Conservation (phyloP, 1,140 invertebrate species). For the Ostrea edulis region DNA sequence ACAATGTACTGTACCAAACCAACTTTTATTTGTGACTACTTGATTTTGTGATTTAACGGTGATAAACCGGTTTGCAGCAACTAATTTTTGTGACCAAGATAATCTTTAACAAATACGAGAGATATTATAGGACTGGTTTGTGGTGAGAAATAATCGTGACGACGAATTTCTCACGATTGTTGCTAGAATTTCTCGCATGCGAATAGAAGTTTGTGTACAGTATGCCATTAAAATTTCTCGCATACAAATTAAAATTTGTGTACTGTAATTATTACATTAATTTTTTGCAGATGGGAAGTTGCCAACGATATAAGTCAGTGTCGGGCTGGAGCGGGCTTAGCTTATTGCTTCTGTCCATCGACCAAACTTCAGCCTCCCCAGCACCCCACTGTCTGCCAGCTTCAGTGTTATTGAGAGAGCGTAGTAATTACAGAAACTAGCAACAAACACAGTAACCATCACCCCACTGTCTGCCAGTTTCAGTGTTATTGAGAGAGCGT, state of each 20-base stretch:
- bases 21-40: too few species aligned
- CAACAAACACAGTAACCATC: neutral
- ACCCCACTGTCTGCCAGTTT: neutral
- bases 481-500: neutral
- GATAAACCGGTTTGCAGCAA: too few species aligned
- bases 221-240: neutral
- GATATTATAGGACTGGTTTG: too few species aligned
- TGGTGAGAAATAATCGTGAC: too few species aligned
- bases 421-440: neutral
- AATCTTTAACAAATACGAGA: too few species aligned
- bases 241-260: neutral
- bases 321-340: constrained; percentile 74
- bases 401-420: constrained; percentile 38
- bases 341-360: constrained; percentile 64
- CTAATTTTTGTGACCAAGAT: too few species aligned
- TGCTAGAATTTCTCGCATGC: too few species aligned
- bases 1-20: too few species aligned
- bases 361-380: constrained; percentile 25
- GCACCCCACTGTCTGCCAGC: neutral
- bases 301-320: constrained; percentile 76
- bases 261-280: neutral
- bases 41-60: too few species aligned
- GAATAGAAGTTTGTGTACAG: neutral
- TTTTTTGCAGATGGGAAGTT: constrained; percentile 72
- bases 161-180: too few species aligned